phyloP scores from a whole-genome alignment of 1,140 invertebrate species.

The Geopemphigus sp. region DNA sequence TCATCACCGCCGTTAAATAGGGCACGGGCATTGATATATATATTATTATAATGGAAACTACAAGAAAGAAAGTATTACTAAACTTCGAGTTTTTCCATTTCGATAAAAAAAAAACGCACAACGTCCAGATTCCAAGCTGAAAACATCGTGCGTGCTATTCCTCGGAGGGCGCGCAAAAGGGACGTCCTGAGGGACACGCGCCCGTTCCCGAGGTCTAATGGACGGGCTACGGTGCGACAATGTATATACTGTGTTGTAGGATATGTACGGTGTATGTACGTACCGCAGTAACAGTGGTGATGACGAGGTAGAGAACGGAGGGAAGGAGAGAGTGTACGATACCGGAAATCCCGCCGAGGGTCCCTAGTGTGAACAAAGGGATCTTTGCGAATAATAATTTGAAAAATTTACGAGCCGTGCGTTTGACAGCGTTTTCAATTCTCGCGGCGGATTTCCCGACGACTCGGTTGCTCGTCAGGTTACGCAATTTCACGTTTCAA shows the following conservation, averaged over 20 bases:
- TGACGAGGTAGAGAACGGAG: not conserved
- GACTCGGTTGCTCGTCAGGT: slow-evolving; percentile 36
- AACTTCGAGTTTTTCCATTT: no score
- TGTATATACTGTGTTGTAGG: no score
- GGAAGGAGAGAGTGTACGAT: not conserved
- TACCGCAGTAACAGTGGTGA: not conserved
- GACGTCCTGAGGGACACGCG: not conserved
- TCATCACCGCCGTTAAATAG: not conserved
- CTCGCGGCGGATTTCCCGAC: not conserved
- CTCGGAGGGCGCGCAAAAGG: not conserved
- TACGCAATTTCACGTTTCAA: no score
- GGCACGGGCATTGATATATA: not conserved
- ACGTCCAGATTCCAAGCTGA: not conserved
- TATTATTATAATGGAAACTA: no score
- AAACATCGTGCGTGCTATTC: not conserved
- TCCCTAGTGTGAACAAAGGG: slow-evolving; percentile 21
- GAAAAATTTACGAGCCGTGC: slow-evolving; percentile 43
- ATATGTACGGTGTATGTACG: no score
- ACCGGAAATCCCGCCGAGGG: slow-evolving; percentile 32
- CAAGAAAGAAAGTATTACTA: no score
- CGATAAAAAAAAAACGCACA: no score
- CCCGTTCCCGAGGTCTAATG: not conserved
- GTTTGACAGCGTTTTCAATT: slow-evolving; percentile 34
- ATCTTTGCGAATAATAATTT: slow-evolving; percentile 35
- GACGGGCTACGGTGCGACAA: not conserved